These are phyloP conservation scores for Calcarius lapponicus DNA, from an alignment of 2,797 vertebrate species.

Conservation along the genomic window DNA sequence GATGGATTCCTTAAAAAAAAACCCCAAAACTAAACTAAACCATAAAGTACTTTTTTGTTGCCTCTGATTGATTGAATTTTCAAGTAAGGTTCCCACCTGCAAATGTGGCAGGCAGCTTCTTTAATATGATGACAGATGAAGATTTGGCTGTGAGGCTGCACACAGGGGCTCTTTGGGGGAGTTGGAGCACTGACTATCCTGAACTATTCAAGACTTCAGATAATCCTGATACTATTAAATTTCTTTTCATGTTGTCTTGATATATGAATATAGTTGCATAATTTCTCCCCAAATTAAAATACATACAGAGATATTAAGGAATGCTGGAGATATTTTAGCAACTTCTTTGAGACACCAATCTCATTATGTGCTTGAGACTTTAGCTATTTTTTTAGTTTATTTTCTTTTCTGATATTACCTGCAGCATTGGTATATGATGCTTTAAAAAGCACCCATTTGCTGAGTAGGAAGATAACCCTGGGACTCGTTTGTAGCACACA, in stretches of 20 bases:
- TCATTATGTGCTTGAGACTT: neutral
- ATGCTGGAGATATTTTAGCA: neutral
- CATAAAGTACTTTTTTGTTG: neutral
- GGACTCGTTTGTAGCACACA: neutral
- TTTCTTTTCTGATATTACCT: neutral
- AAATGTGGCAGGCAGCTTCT: neutral
- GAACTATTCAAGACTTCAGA: neutral
- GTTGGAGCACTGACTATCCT: neutral
- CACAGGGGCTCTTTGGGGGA: neutral
- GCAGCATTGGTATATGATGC: neutral
- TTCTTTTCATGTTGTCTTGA: neutral
- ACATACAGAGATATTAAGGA: neutral
- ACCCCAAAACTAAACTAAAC: neutral
- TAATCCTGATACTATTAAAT: neutral
- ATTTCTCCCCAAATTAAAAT: neutral
- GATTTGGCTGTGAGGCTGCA: neutral
- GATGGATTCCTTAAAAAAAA: neutral
- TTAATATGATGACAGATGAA: neutral
- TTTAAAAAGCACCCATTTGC: neutral
- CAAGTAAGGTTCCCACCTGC: neutral
- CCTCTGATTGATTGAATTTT: neutral
- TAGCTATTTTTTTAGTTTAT: neutral
- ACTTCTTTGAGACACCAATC: neutral
- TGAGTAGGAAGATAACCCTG: neutral
- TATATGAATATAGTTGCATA: neutral